Percentiles rank a stretch among this genome's conserved stretches.
Evolutionary conservation across 2,888 invertebrate species (phyloP).

Genomic region (Mayetiola destructor): DNA sequence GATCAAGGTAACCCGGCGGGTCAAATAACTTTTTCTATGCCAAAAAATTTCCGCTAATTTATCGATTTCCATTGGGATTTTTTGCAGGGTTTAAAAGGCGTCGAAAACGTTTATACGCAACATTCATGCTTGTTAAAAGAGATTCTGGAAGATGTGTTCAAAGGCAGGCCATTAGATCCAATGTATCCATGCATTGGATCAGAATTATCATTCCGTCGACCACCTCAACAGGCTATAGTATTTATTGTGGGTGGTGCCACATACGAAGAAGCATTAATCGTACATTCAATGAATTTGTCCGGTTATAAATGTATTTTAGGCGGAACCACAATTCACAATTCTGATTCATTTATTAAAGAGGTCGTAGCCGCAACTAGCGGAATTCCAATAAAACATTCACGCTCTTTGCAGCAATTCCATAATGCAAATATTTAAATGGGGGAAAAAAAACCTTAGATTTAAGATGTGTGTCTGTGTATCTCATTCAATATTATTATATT

Average conservation of each 20-base stretch:
- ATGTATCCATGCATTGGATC: conserved; percentile 70
- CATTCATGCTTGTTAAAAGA: conserved; percentile 87
- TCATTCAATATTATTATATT: too few relatives aligned
- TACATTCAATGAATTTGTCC: conserved; percentile 64
- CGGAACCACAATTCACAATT: conserved; percentile 86
- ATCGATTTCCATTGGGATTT: too few relatives aligned
- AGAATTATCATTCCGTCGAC: conserved; percentile 39
- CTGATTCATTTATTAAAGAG: conserved; percentile 63
- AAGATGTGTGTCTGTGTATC: too few relatives aligned
- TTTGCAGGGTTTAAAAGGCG: conserved; percentile 67
- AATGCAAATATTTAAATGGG: conserved; percentile 16
- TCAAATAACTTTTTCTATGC: too few relatives aligned
- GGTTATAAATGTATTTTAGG: conserved; percentile 69
- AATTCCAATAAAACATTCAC: conserved; percentile 47
- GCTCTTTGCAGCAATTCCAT: conserved; percentile 26
- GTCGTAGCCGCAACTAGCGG: conserved; percentile 52
- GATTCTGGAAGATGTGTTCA: conserved; percentile 76
- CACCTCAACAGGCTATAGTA: conserved; percentile 86
- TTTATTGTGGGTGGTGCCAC: conserved; percentile 94
- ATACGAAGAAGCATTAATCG: conserved; percentile 83
- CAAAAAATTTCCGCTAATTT: too few relatives aligned
- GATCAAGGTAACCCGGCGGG: conserved; percentile 30
- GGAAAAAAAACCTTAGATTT: too few relatives aligned
- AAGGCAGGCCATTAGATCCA: conserved; percentile 76
- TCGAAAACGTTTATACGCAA: conserved; percentile 98